Base-by-base conservation (phyloP, 2,113 vertebrate species). In the Sebastes schlegelii region DNA sequence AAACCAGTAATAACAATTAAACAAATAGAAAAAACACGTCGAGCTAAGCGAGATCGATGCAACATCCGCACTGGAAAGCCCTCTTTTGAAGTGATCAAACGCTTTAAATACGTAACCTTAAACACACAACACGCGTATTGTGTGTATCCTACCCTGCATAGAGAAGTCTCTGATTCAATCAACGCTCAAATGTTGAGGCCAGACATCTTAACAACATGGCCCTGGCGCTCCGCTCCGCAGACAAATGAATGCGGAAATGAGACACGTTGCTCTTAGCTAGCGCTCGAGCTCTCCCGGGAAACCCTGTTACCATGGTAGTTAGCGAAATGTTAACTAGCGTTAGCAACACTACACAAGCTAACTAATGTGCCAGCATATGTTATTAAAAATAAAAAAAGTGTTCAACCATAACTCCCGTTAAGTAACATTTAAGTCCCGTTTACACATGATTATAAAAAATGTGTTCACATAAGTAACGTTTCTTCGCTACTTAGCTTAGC, bases 211-310 rank as follows among this genome's bases (percentile, higher is more conserved):
- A 34, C 92, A 92, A 93, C 92, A 93, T 89, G 93, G 93, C 92
- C 88, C 91, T 91, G 84, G 85, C 70, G 66, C 75, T 91, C 84
- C n/a, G 57, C 84, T 91, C 84, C n/a, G 57, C 84, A 62, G 79
- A 90, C 88, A 88, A 91, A 91, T 93, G 91, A 94, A 94, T 90
- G 93, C 93, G 94, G 94, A 94, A 94, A 93, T 93, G 91, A 92
- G 94, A 94, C 94, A 94, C 94, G 94, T 93, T 94, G 94, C 94
- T 89, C 34, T 90, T 88, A 93, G 90, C 92, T 88, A 77, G 73
- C 84, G 65, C 81, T 73, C 85, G 75, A 91, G 90, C 84, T 88
- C 84, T 88, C 77, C 86, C 74, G 71, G 75, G 80, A 72, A 88
- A 85, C 71, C 80, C 87, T 93, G 75, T 93, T 84, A 85, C 86